These are phyloP conservation scores for Nesogale talazaci DNA, from an alignment of 2,113 vertebrate species.

Conservation along the genomic window DNA sequence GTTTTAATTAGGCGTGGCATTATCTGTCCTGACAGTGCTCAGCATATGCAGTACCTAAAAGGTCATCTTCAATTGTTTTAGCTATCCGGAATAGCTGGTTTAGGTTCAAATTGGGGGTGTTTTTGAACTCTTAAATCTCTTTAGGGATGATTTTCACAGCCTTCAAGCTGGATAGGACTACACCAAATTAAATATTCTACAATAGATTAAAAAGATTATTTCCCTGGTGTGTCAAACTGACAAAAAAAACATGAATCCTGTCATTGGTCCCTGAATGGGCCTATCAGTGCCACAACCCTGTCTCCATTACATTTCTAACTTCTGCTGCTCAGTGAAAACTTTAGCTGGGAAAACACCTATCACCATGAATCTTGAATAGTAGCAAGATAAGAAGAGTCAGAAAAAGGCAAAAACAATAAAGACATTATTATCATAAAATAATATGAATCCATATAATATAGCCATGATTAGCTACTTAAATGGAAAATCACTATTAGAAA, in stretches of 20 bases:
- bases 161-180: conserved; percentile 90
- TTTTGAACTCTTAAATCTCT: conserved; percentile 89
- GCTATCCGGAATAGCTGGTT: conserved; percentile 83
- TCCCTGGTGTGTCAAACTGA: conserved; percentile 90
- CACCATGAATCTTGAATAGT: conserved; percentile 13
- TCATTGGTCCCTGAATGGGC: conserved; percentile 30
- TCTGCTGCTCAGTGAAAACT: conserved; percentile 22
- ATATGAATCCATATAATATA: conserved; percentile 45
- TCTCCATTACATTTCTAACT: conserved; percentile 52
- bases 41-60: conserved; percentile 77
- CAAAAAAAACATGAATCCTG: conserved; percentile 84
- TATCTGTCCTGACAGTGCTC: conserved; percentile 78
- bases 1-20: conserved; percentile 84
- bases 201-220: conserved; percentile 98
- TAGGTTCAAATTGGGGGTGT: conserved; percentile 86
- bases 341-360: conserved; percentile 24
- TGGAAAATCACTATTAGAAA: conserved; percentile 51
- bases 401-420: conserved; percentile 33
- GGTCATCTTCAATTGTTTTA: conserved; percentile 82
- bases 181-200: conserved; percentile 94
- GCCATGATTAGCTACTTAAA: not conserved
- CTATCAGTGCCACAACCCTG: not conserved
- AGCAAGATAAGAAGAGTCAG: conserved; percentile 45
- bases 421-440: conserved; percentile 38
- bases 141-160: conserved; percentile 92